phyloP scores from a whole-genome alignment of 2,113 vertebrate genomes.

The Ploceus nigricollis region DNA sequence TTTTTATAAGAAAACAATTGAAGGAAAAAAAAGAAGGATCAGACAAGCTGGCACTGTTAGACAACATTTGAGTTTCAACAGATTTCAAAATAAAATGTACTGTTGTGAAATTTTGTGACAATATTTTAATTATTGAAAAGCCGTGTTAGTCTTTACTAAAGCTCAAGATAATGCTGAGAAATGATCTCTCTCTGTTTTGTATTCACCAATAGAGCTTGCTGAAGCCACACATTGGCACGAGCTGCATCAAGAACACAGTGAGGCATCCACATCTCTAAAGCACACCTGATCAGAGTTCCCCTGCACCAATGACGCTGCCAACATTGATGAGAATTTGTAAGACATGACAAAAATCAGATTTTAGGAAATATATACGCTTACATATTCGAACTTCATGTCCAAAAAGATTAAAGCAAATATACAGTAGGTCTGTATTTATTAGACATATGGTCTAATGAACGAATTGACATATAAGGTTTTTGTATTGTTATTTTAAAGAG shows the following conservation, averaged over 20 bases:
- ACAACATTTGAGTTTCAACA: background rate
- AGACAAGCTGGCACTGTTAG: background rate
- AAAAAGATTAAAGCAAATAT: background rate
- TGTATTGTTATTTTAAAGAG: background rate
- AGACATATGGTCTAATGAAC: background rate
- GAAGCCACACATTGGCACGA: rapidly evolving
- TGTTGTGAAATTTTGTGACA: background rate
- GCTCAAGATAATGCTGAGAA: background rate
- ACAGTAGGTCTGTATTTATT: background rate
- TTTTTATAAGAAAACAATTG: background rate
- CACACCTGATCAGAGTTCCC: background rate
- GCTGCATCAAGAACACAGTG: background rate
- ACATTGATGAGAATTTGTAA: background rate
- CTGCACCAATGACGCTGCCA: rapidly evolving
- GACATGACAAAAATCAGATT: background rate
- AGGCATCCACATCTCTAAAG: background rate
- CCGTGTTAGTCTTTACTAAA: background rate
- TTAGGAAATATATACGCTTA: background rate
- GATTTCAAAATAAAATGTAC: background rate
- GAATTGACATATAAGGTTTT: background rate
- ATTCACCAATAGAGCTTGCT: background rate
- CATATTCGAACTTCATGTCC: background rate
- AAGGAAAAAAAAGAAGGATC: background rate
- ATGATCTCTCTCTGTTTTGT: background rate
- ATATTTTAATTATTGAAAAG: background rate